A percentile compares a stretch with the other conserved stretches of the same genome.
Evolutionary conservation across 1,140 invertebrate genomes (phyloP).

Genomic region (Magallana ariakensis): DNA sequence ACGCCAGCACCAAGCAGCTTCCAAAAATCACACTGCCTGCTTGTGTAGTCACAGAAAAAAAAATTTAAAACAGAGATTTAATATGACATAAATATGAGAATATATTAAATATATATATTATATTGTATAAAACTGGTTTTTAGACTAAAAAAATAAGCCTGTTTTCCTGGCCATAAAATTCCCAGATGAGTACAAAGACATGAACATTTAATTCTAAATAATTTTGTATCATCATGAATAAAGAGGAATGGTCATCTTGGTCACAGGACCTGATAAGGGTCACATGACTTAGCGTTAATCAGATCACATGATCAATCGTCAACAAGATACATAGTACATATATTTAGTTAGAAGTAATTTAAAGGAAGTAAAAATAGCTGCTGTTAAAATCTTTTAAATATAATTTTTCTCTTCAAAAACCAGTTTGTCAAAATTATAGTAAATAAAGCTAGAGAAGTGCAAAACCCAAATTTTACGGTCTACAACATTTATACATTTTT

Average conservation of each 20-base stretch:
- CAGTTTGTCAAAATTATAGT: no score
- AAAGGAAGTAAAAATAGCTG: background rate
- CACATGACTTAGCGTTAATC: background rate
- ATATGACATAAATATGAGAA: constrained; percentile 31
- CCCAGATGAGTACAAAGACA: background rate
- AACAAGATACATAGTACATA: background rate
- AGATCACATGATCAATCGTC: constrained; percentile 23
- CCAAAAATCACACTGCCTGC: background rate
- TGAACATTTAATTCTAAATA: background rate
- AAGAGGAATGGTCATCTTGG: background rate
- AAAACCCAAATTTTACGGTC: no score
- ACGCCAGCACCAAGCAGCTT: background rate
- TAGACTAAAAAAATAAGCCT: background rate
- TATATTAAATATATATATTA: constrained; percentile 22
- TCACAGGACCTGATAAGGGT: no score
- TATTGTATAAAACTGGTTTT: constrained; percentile 25
- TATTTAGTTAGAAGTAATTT: background rate
- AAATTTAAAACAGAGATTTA: constrained; percentile 18
- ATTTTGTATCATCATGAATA: constrained; percentile 6
- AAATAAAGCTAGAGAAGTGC: no score
- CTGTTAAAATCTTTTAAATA: background rate
- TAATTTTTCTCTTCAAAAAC: no score
- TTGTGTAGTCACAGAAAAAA: constrained; percentile 8
- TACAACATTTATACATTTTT: no score
- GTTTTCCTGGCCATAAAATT: background rate